A percentile compares a stretch with the other conserved stretches of the same genome.
phyloP scores from a whole-genome alignment of 2,888 invertebrate species.

The Meganola albula region DNA sequence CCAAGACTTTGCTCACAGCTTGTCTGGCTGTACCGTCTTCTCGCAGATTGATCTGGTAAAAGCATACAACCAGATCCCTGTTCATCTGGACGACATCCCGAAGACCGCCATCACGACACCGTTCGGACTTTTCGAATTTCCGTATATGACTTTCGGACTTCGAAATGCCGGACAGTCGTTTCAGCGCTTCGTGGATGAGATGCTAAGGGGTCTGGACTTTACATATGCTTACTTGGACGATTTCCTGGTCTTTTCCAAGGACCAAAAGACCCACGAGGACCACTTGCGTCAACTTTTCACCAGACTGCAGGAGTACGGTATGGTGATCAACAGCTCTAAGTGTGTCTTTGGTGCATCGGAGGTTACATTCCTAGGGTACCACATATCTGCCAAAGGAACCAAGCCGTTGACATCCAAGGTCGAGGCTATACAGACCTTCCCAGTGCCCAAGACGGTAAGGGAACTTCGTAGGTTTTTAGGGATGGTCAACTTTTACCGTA shows the following conservation, averaged over 20 bases:
- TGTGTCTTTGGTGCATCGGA: neutral
- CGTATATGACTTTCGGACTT: neutral
- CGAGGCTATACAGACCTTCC: neutral
- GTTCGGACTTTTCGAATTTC: neutral
- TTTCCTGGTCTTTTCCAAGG: neutral
- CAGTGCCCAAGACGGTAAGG: neutral
- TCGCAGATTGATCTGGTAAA: slow-evolving; percentile 4
- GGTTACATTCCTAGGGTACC: slow-evolving; percentile 1
- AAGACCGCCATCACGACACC: neutral
- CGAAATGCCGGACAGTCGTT: neutral
- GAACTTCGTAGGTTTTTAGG: neutral
- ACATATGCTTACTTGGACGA: neutral
- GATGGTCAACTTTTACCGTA: slow-evolving; percentile 1
- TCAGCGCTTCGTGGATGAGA: neutral
- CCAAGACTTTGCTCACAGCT: neutral
- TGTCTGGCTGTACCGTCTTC: neutral
- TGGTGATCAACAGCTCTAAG: neutral
- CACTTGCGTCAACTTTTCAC: neutral
- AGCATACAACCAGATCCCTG: neutral
- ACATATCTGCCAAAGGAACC: neutral
- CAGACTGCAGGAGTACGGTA: neutral
- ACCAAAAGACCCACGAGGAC: neutral
- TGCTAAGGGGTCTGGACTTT: neutral
- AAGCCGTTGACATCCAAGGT: neutral
- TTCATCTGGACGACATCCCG: neutral